phyloP scores from a whole-genome alignment of 1,140 invertebrate genomes.

The Magallana ariakensis region DNA sequence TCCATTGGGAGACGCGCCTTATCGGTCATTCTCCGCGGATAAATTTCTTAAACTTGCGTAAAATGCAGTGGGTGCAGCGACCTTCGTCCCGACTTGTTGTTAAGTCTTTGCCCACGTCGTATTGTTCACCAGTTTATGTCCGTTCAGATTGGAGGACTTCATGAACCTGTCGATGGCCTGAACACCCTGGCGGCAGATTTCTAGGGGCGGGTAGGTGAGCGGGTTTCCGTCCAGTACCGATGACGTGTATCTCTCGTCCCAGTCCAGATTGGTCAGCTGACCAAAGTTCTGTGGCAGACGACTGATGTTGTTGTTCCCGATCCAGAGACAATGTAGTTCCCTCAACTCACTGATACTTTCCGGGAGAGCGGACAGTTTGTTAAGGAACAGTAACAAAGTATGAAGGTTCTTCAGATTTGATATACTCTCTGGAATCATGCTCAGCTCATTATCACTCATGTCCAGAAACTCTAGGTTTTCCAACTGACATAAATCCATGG shows the following conservation, averaged over 20 bases:
- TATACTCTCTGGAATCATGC: constrained; percentile 72
- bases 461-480: constrained; percentile 77
- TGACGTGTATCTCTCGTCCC: constrained; percentile 75
- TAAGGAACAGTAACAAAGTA: constrained; percentile 76
- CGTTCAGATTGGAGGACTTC: neutral
- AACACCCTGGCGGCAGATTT: constrained; percentile 77
- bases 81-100: neutral
- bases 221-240: constrained; percentile 78
- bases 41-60: neutral
- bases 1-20: neutral
- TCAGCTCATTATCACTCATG: constrained; percentile 73
- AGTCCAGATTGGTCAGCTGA: constrained; percentile 76
- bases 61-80: neutral
- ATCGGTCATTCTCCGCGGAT: neutral
- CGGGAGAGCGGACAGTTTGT: constrained; percentile 75
- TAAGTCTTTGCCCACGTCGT: neutral
- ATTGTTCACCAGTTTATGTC: neutral
- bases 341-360: constrained; percentile 74
- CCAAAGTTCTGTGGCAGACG: constrained; percentile 75
- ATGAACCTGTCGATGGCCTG: constrained; percentile 57
- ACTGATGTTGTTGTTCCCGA: constrained; percentile 77
- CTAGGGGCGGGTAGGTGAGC: constrained; percentile 75
- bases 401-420: constrained; percentile 73
- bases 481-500: constrained; percentile 72
- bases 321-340: constrained; percentile 76